Evolutionary conservation across 2,888 invertebrate species (phyloP).

Genomic region (Melanchra persicariae): DNA sequence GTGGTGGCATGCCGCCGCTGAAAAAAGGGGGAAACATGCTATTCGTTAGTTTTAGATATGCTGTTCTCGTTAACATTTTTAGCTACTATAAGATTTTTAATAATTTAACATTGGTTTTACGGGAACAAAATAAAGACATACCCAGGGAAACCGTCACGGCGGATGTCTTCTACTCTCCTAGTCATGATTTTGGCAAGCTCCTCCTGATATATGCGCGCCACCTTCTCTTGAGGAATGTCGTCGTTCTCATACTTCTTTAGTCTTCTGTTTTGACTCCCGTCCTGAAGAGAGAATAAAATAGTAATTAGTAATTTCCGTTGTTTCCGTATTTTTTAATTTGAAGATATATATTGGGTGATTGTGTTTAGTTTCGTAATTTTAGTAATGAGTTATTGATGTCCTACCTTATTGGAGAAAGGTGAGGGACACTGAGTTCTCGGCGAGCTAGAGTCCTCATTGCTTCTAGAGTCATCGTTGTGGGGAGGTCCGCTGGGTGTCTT

Average conservation of each 20-base stretch:
- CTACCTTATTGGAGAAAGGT: slow-evolving; percentile 94
- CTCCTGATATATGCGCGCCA: slow-evolving; percentile 98
- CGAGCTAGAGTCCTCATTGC: slow-evolving; percentile 96
- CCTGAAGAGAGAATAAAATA: slow-evolving; percentile 78
- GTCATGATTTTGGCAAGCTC: slow-evolving; percentile 98
- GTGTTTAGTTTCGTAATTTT: background rate
- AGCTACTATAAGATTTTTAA: slow-evolving; percentile 4
- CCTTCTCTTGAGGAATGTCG: slow-evolving; percentile 99
- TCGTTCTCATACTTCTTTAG: slow-evolving; percentile 97
- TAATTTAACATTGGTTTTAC: slow-evolving; percentile 16
- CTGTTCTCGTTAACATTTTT: slow-evolving; percentile 83
- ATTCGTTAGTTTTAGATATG: slow-evolving; percentile 91
- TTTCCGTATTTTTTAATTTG: background rate
- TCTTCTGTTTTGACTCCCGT: slow-evolving; percentile 93
- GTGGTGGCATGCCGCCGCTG: slow-evolving; percentile 93
- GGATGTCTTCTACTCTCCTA: slow-evolving; percentile 93
- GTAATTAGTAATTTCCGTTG: background rate
- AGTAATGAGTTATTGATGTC: slow-evolving; percentile 37
- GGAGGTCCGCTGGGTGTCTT: slow-evolving; percentile 91
- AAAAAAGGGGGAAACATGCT: slow-evolving; percentile 97
- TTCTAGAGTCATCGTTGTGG: slow-evolving; percentile 92
- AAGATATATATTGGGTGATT: background rate
- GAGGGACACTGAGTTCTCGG: slow-evolving; percentile 94
- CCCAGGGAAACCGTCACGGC: slow-evolving; percentile 95
- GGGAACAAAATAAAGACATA: slow-evolving; percentile 82